Base-by-base conservation (phyloP, 2,797 vertebrate genomes). In the Dermochelys coriacea region DNA sequence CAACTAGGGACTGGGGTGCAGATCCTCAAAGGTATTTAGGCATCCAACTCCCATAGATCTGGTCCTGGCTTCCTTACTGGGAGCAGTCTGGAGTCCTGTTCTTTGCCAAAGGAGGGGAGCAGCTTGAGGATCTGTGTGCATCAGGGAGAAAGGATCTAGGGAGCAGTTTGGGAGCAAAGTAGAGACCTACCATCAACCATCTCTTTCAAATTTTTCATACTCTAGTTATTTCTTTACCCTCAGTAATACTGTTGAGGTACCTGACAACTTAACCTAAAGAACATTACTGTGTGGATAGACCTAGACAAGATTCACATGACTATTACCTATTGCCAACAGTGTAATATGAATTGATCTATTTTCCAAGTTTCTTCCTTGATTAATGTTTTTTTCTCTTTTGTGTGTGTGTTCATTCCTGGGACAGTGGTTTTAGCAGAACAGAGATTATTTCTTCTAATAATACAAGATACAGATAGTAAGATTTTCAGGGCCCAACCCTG, bases 81-180 rank as follows among this genome's bases (percentile, higher is more conserved):
- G 55, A 0, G 0, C 4, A 0, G 1, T 59, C 74, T 11, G 10
- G 74, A 12, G 5, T 9, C 4, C 1, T 6, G 8, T 84, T 31
- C 45, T n/a, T 11, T 64, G 5, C 57, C 29, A 80, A 8, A 87
- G 51, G 75, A 16, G 81, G 1, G 31, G 19, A 18, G 54, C 23
- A 4, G 18, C 29, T 45, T 55, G 6, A 6, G 37, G 55, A 5
- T 3, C 0, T 18, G 6, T 37, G 52, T 25, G 18, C 12, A 11
- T 0, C 7, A 0, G 0, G 0, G 4, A 41, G 1, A 34, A 12
- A 2, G 3, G 78, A 55, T 6, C n/a, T 75, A 29, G 21, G 45
- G 8, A 52, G 59, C 55, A 21, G 75, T 51, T 51, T 59, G 45
- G 37, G 19, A 71, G n/a, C n/a, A 71, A 41, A 71, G 64, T 11